Evolutionary conservation across 2,888 invertebrate genomes (phyloP), one percentile per base, ranked within the genome.

Genomic region (Ormyrus rosae): DNA sequence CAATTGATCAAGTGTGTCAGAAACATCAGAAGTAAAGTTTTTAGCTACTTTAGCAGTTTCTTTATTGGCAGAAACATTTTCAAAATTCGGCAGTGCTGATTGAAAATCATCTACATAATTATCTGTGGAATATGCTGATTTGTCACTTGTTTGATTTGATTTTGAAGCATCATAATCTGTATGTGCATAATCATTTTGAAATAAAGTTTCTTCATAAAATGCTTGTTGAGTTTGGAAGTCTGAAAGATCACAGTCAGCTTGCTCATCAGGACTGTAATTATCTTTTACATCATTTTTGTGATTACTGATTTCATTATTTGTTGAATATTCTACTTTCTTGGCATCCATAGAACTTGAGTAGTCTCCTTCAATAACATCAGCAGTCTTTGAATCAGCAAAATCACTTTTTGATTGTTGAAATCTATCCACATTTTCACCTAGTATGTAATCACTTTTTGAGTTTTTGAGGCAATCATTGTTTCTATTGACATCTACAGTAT

Each of bases 211-310:
- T 63, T 80, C 53, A 68, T 56, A 76, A 74, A 69, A 73, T 55
- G 4, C 69, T 67, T 78, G 72, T 55, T 67, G 75, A 50, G 88
- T 90, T 85, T 92, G 91, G 86, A 92, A 92, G 70, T 92, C 91
- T 72, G 91, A 90, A 84, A 93, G 92, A 81, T 83, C 82, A 82
- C 83, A 82, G 81, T 85, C 81, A 55, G 74, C 65, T 50, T 72
- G 64, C 13, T 81, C 75, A 64, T 53, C 71, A 13, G 10, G 68
- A 81, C 51, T 75, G 65, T 65, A 45, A 50, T 64, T 71, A 75
- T 72, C n/a, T 69, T 71, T 75, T 7, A 76, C 48, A 53, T 58
- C 60, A 60, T 55, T 70, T 78, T 83, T 65, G 58, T 50, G 65
- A 45, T 68, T 71, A 68, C 45, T 67, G 56, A 69, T 67, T 61